Base-by-base conservation (phyloP, 2,113 vertebrate genomes). In the Reinhardtius hippoglossoides region DNA sequence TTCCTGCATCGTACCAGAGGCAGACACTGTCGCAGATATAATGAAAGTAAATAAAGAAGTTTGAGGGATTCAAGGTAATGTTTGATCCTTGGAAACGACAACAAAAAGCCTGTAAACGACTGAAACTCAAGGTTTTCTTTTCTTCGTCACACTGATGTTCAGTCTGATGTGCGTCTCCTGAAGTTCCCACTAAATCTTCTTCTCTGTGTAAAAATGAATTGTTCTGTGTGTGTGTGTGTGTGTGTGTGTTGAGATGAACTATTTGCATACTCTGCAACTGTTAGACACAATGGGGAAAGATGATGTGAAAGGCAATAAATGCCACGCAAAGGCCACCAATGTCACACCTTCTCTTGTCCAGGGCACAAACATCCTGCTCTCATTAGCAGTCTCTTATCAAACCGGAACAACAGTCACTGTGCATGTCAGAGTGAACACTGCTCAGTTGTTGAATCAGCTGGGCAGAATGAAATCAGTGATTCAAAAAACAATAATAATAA, bases 301-400 rank as follows among this genome's bases (percentile, higher is more conserved):
- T n/a, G n/a, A n/a, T n/a, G n/a, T n/a, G n/a, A n/a, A n/a, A n/a
- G n/a, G n/a, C n/a, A n/a, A n/a, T n/a, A n/a, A n/a, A n/a, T 85
- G 86, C 27, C 75, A 81, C 46, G 68, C 71, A 91, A 89, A 91
- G 85, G 64, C 74, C 81, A 83, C 1, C 24, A 64, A 40, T 73
- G 80, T 87, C 69, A 76, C 67, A 31, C 74, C 64, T 35, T 64
- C 60, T 78, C 23, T n/a, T 55, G 52, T 75, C 24, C 54, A 27
- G 7, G 15, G 37, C 9, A 23, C 71, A 56, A 31, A 46, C 31
- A 5, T 35, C 23, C 50, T 15, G 40, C 16, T 80, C 20, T 84
- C 26, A 67, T 60, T 46, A 68, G 4, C 31, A 3, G 50, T n/a
- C 16, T 61, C 23, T 10, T 16, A 27, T 64, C 52, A 48, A 9